phyloP scores from a whole-genome alignment of 2,797 vertebrate genomes.

The Clarias platycephalus region DNA sequence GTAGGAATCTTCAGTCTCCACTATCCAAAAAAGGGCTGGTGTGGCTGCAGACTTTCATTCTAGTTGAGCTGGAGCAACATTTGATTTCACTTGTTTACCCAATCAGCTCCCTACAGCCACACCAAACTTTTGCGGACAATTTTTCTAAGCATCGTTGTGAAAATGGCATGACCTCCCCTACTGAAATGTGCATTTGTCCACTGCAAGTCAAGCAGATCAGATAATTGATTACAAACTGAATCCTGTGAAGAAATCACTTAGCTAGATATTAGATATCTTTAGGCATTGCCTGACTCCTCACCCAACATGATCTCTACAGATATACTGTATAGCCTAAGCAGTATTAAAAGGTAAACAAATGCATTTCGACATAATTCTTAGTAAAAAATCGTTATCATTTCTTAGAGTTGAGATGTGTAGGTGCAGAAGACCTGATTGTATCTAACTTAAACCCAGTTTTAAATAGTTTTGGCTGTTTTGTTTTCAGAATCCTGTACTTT shows the following conservation, averaged over 20 bases:
- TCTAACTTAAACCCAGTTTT: neutral
- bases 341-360: neutral
- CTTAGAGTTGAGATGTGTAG: neutral
- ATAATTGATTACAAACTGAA: neutral
- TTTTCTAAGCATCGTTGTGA: neutral
- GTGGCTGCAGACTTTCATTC: neutral
- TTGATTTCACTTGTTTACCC: neutral
- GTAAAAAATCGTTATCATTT: neutral
- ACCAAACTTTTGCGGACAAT: neutral
- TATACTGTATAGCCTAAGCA: neutral
- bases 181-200: neutral
- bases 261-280: neutral
- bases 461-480: neutral
- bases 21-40: neutral
- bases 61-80: neutral
- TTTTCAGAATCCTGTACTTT: neutral
- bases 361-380: neutral
- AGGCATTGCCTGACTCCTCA: neutral
- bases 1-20: neutral
- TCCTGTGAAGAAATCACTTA: neutral
- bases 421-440: neutral
- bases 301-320: neutral
- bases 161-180: neutral
- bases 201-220: neutral
- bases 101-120: neutral